Percentiles rank a stretch among this genome's conserved stretches.
These are phyloP conservation scores for Capitella teleta DNA, from an alignment of 1,140 invertebrate species.

Conservation along the genomic window DNA sequence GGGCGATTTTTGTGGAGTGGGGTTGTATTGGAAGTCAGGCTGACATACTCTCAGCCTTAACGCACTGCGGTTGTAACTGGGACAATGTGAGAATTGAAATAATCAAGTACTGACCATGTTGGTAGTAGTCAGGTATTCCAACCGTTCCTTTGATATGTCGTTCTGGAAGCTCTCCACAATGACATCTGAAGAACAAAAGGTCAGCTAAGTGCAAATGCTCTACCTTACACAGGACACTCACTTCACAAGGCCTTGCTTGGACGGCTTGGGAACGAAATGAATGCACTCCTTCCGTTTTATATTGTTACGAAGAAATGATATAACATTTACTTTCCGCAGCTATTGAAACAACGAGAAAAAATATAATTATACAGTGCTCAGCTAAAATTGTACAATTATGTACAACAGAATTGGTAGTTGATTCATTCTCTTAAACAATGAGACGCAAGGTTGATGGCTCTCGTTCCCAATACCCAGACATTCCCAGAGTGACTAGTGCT, in stretches of 20 bases:
- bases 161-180: background rate
- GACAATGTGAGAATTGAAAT: background rate
- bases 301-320: background rate
- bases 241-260: background rate
- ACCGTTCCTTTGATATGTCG: background rate
- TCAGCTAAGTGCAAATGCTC: background rate
- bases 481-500: no score
- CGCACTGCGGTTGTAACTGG: no score
- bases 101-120: background rate
- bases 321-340: no score
- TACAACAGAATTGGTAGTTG: no score
- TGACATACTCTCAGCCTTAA: no score
- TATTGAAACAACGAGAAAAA: no score
- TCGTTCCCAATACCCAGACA: no score
- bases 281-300: conserved; percentile 2
- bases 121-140: background rate
- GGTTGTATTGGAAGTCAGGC: background rate
- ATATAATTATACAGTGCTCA: no score
- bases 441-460: no score
- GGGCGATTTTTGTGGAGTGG: background rate
- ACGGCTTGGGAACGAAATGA: conserved; percentile 4
- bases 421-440: no score
- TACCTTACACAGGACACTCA: background rate
- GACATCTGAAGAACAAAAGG: background rate
- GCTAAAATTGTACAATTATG: no score